phyloP scores from a whole-genome alignment of 2,113 vertebrate genomes.

The Dendropsophus ebraccatus region DNA sequence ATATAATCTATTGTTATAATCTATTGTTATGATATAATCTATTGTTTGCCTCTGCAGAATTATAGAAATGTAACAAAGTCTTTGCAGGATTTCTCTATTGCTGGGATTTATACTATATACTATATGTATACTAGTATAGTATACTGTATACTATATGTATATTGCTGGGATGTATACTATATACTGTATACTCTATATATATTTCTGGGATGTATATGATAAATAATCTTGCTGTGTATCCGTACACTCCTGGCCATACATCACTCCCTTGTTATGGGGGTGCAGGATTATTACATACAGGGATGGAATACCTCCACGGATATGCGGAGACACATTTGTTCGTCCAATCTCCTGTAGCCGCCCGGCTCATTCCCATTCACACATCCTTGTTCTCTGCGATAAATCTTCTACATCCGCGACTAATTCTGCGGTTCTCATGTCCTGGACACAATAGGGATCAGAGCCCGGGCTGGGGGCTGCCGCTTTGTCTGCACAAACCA shows the following conservation, averaged over 20 bases:
- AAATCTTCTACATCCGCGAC: slow-evolving; percentile 58
- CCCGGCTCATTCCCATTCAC: slow-evolving; percentile 51
- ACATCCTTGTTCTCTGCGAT: slow-evolving; percentile 42
- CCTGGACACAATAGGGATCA: slow-evolving; percentile 44
- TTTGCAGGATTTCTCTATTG: background rate
- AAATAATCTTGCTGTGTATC: background rate
- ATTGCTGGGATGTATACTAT: too few relatives aligned
- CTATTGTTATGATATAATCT: too few relatives aligned
- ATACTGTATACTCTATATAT: too few relatives aligned
- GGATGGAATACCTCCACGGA: slow-evolving; percentile 47
- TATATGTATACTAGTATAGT: too few relatives aligned
- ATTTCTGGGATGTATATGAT: too few relatives aligned
- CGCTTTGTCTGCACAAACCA: slow-evolving; percentile 42
- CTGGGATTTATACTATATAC: background rate
- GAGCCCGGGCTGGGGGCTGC: slow-evolving; percentile 5
- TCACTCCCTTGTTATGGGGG: slow-evolving; percentile 21
- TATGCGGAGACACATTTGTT: slow-evolving; percentile 44
- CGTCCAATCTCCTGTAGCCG: slow-evolving; percentile 26
- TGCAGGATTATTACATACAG: background rate
- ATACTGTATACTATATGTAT: too few relatives aligned
- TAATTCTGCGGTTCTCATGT: slow-evolving; percentile 55
- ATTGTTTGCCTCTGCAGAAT: background rate
- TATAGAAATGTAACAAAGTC: background rate
- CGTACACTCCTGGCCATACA: background rate
- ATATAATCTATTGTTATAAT: too few relatives aligned